These are phyloP conservation scores for Indicator indicator DNA, from an alignment of 2,113 vertebrate genomes.

Conservation along the genomic window DNA sequence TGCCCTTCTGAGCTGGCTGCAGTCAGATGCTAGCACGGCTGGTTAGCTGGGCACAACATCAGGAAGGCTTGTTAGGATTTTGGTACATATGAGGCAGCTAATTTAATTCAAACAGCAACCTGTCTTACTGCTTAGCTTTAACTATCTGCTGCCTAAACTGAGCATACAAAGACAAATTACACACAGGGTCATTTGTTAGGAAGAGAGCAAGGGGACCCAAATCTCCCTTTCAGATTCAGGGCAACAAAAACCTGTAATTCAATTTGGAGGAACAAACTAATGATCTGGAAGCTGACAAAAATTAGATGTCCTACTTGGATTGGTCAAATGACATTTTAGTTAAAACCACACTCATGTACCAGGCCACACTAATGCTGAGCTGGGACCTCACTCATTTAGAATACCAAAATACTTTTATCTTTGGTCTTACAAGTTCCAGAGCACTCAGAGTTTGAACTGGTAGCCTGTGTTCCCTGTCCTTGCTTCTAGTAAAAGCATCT, in stretches of 20 bases:
- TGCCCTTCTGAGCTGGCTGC: slow-evolving; percentile 58
- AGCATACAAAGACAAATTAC: slow-evolving; percentile 3
- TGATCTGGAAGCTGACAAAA: background rate
- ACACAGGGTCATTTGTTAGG: background rate
- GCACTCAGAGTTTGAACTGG: background rate
- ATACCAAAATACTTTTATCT: background rate
- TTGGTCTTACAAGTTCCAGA: background rate
- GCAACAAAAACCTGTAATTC: background rate
- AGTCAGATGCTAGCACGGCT: slow-evolving; percentile 33
- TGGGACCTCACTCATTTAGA: background rate
- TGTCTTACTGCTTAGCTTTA: background rate
- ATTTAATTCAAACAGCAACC: slow-evolving; percentile 3
- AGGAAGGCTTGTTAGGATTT: background rate
- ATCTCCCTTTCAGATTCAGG: background rate
- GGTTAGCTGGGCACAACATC: slow-evolving; percentile 5
- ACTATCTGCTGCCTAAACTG: background rate
- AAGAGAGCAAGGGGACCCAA: background rate
- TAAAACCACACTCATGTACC: background rate
- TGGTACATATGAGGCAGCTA: slow-evolving; percentile 10
- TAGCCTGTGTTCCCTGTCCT: background rate
- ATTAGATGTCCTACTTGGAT: background rate
- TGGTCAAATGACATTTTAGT: background rate
- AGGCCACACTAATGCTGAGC: background rate
- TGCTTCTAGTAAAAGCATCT: background rate
- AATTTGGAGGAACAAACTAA: background rate